Evolutionary conservation across 37 sponge, comb jelly and placozoan species (phyloP), one percentile per base, ranked within the genome.

Genomic region (Hormiphora californensis): DNA sequence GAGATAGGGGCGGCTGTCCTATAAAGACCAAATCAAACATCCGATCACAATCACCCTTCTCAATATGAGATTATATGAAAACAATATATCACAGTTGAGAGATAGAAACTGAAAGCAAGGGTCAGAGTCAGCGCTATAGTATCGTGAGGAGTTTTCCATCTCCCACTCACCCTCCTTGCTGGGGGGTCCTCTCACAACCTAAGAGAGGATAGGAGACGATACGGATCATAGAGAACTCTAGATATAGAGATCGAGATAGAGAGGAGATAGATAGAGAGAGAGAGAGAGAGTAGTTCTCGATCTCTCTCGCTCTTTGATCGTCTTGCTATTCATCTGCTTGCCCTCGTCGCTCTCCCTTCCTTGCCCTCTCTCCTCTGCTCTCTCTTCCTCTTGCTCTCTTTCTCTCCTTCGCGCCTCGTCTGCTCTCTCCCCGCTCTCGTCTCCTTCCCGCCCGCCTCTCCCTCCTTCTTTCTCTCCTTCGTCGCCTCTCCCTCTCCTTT

Each of bases 1-100:
- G 67, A 17, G 67, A 36, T 7, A 65, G 3, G 32, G 67, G 67
- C 11, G 67, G 67, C 35, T 65, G 67, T 65, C 67, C 67, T 28
- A 65, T 35, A 31, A 65, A 65, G 21, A 65, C 9, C 1, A 65
- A 35, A 15, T 65, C 67, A 31, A 28, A 65, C 67, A 65, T 65
- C 61, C 27, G 61, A 17, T 49, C 53, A 15, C 9, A 49, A 49
- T n/a, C n/a, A n/a, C n/a, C n/a, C n/a, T n/a, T n/a, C n/a, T n/a
- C n/a, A n/a, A n/a, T n/a, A n/a, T n/a, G n/a, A n/a, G n/a, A n/a
- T n/a, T n/a, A n/a, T n/a, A n/a, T n/a, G n/a, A n/a, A n/a, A n/a
- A n/a, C n/a, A n/a, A n/a, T n/a, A n/a, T n/a, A n/a, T n/a, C n/a
- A n/a, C n/a, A n/a, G n/a, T n/a, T n/a, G n/a, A n/a, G n/a, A n/a